Conservation (phyloP, 2,113 vertebrate genomes). For the Colaptes auratus region DNA sequence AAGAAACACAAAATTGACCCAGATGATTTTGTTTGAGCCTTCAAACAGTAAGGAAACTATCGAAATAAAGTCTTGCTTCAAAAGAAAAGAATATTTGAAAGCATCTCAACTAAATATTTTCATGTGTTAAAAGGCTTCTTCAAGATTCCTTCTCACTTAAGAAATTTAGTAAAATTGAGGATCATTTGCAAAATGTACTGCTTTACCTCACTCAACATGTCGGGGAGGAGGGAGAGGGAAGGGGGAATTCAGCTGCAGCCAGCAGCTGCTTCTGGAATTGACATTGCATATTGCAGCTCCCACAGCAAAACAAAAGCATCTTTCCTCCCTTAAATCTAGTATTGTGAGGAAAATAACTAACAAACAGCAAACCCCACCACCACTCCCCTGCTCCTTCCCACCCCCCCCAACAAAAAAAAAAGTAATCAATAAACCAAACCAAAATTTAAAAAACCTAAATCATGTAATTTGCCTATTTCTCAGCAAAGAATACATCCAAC, state of each 20-base stretch:
- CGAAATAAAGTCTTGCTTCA: not conserved
- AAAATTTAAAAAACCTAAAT: too few species aligned
- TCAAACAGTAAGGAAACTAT: not conserved
- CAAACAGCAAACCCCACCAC: not conserved
- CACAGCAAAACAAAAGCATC: not conserved
- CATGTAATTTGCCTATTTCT: not conserved
- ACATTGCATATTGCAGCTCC: not conserved
- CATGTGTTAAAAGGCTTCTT: not conserved
- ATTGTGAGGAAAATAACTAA: not conserved
- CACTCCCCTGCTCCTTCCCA: too few species aligned
- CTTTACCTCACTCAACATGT: not conserved
- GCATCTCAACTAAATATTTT: not conserved
- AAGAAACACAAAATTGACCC: not conserved
- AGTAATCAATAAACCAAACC: too few species aligned
- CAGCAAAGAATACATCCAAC: not conserved
- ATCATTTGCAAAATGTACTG: not conserved
- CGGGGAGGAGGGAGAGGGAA: not conserved
- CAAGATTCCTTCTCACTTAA: not conserved
- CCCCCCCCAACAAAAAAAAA: too few species aligned
- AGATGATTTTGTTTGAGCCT: not conserved
- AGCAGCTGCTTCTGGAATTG: not conserved
- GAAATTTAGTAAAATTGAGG: not conserved
- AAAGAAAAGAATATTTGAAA: constrained; percentile 3
- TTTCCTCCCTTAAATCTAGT: not conserved
- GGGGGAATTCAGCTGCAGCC: not conserved